Base-by-base conservation (phyloP, 2,113 vertebrate species). In the Menidia beryllina region DNA sequence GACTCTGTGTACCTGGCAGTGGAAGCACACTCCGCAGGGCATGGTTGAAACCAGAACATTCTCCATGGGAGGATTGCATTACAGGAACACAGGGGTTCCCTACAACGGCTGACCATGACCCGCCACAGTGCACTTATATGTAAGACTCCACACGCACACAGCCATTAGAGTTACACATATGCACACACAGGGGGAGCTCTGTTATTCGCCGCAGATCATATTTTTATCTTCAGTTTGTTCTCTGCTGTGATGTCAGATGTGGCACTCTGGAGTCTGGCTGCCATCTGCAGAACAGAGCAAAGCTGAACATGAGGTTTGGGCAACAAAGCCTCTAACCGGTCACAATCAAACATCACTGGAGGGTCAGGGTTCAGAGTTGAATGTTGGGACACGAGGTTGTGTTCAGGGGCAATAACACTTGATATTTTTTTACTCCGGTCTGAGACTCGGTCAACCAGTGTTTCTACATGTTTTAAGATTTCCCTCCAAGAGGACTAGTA, bases 41-140 rank as follows among this genome's bases (percentile, higher is more conserved):
- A 86, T 72, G 75, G 77, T 80, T 85, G 84, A 83, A 87, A 86
- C 84, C 87, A 88, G 80, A 91, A 88, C 84, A 75, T 88, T 91
- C 87, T 88, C 83, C 7, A 20, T 65, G 82, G 83, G 72, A 80
- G 77, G 81, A 90, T 85, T 85, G 83, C 78, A 56, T 90, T 92
- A 88, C 86, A 79, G 75, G 80, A 88, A 78, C 82, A 83, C 85
- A 79, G 81, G 81, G 80, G 83, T 89, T 86, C 83, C 82, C 87
- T 81, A 41, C 69, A 57, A 70, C 62, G 47, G 73, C 48, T 49
- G 63, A 77, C 83, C 79, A 12, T 89, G 88, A 89, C 81, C 84
- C 52, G 73, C 70, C 52, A 67, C 64, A 71, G 69, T 48, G 56
- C 58, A 15, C 63, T 57, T 66, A 51, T 66, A 24, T 51, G 56